phyloP scores from a whole-genome alignment of 1,140 invertebrate genomes.

The Nasonia vitripennis region DNA sequence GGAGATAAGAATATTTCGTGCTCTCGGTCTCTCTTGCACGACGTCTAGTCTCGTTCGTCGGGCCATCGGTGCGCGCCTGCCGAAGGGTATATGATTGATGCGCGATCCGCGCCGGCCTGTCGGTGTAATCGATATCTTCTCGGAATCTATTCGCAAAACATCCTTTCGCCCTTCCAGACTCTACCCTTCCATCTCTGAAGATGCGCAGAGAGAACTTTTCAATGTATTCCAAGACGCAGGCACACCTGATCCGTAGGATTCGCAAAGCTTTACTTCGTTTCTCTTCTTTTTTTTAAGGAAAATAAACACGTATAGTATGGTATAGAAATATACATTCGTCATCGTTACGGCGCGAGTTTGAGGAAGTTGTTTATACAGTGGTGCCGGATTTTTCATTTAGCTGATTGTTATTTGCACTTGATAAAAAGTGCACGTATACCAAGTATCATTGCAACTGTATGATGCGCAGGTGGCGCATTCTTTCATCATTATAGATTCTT shows the following conservation, averaged over 20 bases:
- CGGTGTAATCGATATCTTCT: constrained; percentile 48
- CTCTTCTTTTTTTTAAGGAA: neutral
- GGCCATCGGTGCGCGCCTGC: neutral
- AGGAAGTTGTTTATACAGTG: neutral
- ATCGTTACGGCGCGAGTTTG: constrained; percentile 32
- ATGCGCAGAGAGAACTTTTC: constrained; percentile 32
- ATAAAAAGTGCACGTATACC: neutral
- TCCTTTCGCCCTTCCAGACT: constrained; percentile 11
- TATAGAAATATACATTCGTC: constrained; percentile 31
- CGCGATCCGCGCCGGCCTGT: constrained; percentile 23
- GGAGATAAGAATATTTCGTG: constrained; percentile 45
- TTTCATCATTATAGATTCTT: neutral
- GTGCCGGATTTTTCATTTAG: neutral
- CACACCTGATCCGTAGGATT: constrained; percentile 28
- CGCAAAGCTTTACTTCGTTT: neutral
- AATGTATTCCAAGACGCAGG: constrained; percentile 26
- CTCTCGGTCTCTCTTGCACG: neutral
- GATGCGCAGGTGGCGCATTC: neutral
- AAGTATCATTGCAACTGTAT: neutral
- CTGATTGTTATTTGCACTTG: neutral
- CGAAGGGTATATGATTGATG: constrained; percentile 54
- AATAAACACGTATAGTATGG: neutral
- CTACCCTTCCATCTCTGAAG: neutral
- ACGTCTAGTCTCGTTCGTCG: neutral
- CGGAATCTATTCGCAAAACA: constrained; percentile 44